Evolutionary conservation across 2,113 vertebrate species (phyloP), one percentile per base, ranked within the genome.

Genomic region (Paedocypris sp.): DNA sequence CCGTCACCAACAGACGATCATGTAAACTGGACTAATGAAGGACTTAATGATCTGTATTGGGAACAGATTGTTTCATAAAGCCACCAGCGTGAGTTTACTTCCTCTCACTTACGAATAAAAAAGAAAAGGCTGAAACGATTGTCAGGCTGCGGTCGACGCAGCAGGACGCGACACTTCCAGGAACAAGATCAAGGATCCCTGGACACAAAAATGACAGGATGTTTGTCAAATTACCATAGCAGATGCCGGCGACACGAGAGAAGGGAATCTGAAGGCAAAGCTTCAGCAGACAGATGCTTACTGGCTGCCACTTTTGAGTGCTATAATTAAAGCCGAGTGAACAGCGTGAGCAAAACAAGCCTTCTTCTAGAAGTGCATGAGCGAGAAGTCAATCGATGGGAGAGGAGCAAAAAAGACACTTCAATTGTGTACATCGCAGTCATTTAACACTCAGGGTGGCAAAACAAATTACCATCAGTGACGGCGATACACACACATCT

Each of bases 181-280:
- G 48, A 63, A 54, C n/a, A 67, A 45, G 35, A 56, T 42, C 35
- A 46, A 42, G 35, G 33, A 56, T 54, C 22, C 10, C 38, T 31
- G 49, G 46, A 52, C 49, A 47, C 18, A 2, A 41, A 62, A 66
- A 31, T 52, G 39, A 64, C 60, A 50, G 23, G 22, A 28, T 53
- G 31, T 47, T 65, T 28, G 41, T 66, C 49, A 71, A 67, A 48
- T 62, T 41, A 58, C 39, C 33, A 49, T n/a, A 36, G 54, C 58
- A 64, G 49, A 60, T 62, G 16, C 46, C 20, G 58, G 26, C n/a
- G 29, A 59, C 32, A 32, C 23, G 31, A 23, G 36, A 20, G 1
- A 7, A 18, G 39, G 22, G 19, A 28, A 11, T 13, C 11, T 18
- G 11, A 12, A 36, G 31, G 32, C 20, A 18, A 62, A 59, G 46